These are phyloP conservation scores for Mesembrinibis cayennensis DNA, from an alignment of 2,113 vertebrate species.

Conservation along the genomic window DNA sequence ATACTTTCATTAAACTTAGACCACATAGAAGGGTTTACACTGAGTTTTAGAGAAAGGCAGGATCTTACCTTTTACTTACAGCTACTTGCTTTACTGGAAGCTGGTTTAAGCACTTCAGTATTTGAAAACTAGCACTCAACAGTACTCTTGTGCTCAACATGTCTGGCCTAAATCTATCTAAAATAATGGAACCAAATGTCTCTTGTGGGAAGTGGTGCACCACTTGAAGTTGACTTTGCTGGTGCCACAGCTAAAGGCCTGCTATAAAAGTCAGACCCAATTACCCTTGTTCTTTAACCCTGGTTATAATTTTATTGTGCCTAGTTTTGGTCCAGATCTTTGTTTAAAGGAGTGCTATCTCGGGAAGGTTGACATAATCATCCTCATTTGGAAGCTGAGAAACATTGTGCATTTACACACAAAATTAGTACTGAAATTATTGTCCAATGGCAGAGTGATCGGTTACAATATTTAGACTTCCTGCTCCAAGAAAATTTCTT, in stretches of 20 bases:
- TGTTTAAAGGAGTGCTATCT: not conserved
- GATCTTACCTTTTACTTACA: not conserved
- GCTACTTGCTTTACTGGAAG: not conserved
- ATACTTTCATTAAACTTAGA: not conserved
- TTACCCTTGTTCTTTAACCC: not conserved
- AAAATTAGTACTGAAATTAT: not conserved
- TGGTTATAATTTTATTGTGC: not conserved
- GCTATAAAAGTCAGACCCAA: not conserved
- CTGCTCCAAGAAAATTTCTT: not conserved
- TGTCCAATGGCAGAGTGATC: not conserved
- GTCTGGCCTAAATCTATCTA: not conserved
- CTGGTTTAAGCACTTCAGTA: not conserved
- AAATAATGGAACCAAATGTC: not conserved
- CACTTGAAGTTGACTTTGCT: not conserved
- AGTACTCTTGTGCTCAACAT: not conserved
- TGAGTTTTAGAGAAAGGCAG: not conserved
- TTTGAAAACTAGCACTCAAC: not conserved
- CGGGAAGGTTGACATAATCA: not conserved
- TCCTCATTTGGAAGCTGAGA: not conserved
- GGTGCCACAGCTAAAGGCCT: not conserved
- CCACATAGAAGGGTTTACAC: not conserved
- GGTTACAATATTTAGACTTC: not conserved
- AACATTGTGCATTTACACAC: not conserved
- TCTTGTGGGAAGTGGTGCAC: not conserved
- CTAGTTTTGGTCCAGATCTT: not conserved